Base-by-base conservation (phyloP, 2,113 vertebrate genomes). In the Gymnobelideus leadbeateri region DNA sequence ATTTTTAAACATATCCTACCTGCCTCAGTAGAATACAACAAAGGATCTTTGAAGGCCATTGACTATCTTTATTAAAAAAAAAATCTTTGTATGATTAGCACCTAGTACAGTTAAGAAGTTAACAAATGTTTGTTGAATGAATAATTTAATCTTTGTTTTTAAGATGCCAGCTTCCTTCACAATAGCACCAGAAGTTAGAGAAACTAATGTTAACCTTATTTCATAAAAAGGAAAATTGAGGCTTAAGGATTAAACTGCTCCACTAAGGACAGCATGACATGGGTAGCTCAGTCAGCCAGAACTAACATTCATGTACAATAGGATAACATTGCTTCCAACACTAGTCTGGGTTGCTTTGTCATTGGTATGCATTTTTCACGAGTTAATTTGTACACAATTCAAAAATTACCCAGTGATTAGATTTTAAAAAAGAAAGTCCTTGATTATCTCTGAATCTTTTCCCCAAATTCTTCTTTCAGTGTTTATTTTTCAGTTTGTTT, bases 401-500 rank as follows among this genome's bases (percentile, higher is more conserved):
- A 90, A 19, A 90, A 90, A 90, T 26, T 50, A 50, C 89, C 25
- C 89, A 94, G 53, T 91, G 94, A 96, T 96, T 95, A 93, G 93
- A 47, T 91, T 94, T 94, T 92, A 37, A 54, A 96, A 92, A 97
- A 93, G 94, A 50, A 92, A 94, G 50, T 95, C 50, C 95, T 43
- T 90, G 52, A 94, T 89, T 95, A 90, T 92, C 89, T 94, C 37
- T 92, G 57, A 89, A 91, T 6, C 91, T 94, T 61, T 94, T 16
- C 46, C 51, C 91, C 37, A 94, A 95, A 97, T 43, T 92, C 92
- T 89, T 47, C 52, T 84, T 55, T 94, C 57, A 91, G 23, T 92
- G 84, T 57, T 95, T 96, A 92, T 93, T 96, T 95, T 96, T 93
- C 91, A 93, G 55, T 93, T 91, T 97, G 94, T 97, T 96, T 97